Evolutionary conservation across 2,888 invertebrate genomes (phyloP).

Genomic region (Mythimna vitellina): DNA sequence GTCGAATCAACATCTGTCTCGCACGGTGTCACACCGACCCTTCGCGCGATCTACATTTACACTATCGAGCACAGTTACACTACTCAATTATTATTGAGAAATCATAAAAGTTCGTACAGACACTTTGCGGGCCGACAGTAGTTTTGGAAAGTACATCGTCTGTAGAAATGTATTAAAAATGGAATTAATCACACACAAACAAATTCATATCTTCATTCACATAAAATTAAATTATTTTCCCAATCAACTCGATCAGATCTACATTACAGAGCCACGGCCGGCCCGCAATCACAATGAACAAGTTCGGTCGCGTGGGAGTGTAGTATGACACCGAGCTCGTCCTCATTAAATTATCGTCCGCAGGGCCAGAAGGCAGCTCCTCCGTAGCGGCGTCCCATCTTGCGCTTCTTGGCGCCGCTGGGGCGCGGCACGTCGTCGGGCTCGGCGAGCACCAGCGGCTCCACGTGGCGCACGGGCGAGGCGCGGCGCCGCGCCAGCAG

Average conservation of each 20-base stretch:
- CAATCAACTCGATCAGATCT: constrained; percentile 17
- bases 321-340: constrained; percentile 8
- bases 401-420: constrained; percentile 86
- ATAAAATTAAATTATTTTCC: constrained; percentile 44
- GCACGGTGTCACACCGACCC: constrained; percentile 56
- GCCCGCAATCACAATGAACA: constrained; percentile 45
- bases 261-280: constrained; percentile 6
- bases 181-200: constrained; percentile 44
- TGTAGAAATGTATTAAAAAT: constrained; percentile 46
- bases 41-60: constrained; percentile 23
- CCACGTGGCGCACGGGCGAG: constrained; percentile 65
- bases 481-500: constrained; percentile 63
- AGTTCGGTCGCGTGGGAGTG: not conserved
- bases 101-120: constrained; percentile 30
- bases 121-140: constrained; percentile 32
- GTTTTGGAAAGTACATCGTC: constrained; percentile 9
- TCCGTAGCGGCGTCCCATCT: constrained; percentile 83
- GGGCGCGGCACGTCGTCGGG: constrained; percentile 72
- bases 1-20: constrained; percentile 80
- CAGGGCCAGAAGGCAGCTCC: constrained; percentile 87
- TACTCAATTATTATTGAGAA: constrained; percentile 31
- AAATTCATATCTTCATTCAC: constrained; percentile 43
- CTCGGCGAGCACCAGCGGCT: constrained; percentile 69
- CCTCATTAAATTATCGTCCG: constrained; percentile 78
- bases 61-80: constrained; percentile 40